Evolutionary conservation across 2,888 invertebrate species (phyloP).

Genomic region (Endotricha flammealis): DNA sequence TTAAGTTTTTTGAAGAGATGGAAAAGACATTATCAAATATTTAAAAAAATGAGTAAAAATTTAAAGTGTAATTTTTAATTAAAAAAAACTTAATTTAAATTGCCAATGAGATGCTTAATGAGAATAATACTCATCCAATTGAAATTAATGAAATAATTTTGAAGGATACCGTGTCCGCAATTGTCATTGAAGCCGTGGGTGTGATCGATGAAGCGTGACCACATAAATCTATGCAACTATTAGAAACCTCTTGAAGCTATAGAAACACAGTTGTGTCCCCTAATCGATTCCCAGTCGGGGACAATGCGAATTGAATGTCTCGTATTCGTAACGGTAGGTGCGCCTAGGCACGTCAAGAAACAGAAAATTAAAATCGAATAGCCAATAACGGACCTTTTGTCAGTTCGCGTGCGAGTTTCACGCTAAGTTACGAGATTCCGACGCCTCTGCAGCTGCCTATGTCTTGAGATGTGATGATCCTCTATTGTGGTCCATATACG

Average conservation of each 20-base stretch:
- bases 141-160: constrained; percentile 29
- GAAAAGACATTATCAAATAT: no score
- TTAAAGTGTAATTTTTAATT: no score
- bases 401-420: constrained; percentile 59
- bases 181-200: constrained; percentile 48
- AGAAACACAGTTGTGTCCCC: constrained; percentile 41
- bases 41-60: no score
- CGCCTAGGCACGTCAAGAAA: constrained; percentile 50
- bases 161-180: constrained; percentile 40
- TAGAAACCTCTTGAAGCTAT: constrained; percentile 52
- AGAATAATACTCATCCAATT: no score
- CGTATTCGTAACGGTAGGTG: constrained; percentile 58
- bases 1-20: no score
- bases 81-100: no score
- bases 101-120: no score
- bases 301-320: constrained; percentile 41
- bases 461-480: constrained; percentile 58
- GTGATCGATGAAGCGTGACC: constrained; percentile 62
- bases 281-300: constrained; percentile 48
- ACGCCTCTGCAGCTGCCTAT: constrained; percentile 69
- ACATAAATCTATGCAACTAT: constrained; percentile 54
- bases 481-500: constrained; percentile 66
- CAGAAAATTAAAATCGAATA: constrained; percentile 61
- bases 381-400: constrained; percentile 63
- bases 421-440: constrained; percentile 54